Conservation (phyloP, 2,797 vertebrate species). For the Anniella stebbinsi region DNA sequence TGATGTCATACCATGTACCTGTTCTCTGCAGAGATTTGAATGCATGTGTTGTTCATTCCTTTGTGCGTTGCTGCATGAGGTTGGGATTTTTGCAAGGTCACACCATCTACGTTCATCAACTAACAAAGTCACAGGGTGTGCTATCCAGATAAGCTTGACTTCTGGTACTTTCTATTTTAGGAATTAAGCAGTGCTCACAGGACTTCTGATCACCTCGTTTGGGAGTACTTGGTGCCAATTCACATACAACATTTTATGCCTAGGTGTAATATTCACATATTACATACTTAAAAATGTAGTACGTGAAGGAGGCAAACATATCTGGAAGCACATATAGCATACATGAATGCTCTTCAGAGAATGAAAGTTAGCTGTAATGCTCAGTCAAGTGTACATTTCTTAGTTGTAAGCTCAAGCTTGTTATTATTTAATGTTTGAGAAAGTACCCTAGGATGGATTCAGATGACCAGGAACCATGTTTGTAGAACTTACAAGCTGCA, state of each 20-base stretch:
- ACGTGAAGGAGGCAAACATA: not conserved
- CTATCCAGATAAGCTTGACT: not conserved
- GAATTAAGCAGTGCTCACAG: not conserved
- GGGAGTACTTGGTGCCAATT: not conserved
- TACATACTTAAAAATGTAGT: not conserved
- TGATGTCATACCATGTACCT: not conserved
- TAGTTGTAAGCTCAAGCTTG: not conserved
- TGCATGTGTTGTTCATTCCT: not conserved
- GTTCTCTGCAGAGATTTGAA: not conserved
- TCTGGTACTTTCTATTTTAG: not conserved
- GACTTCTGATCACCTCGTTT: not conserved
- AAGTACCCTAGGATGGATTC: not conserved
- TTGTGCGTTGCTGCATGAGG: not conserved
- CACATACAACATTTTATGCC: not conserved
- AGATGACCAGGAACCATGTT: not conserved
- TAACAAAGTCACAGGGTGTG: not conserved
- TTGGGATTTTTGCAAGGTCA: not conserved
- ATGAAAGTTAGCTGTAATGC: not conserved
- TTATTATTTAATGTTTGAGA: not conserved
- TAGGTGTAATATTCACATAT: not conserved
- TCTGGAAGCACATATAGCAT: not conserved
- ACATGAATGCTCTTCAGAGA: not conserved
- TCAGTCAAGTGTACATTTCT: not conserved
- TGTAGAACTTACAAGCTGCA: not conserved
- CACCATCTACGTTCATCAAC: not conserved